A percentile compares a stretch with the other conserved stretches of the same genome.
Evolutionary conservation across 2,113 vertebrate genomes (phyloP).

Genomic region (Semnornis frantzii): DNA sequence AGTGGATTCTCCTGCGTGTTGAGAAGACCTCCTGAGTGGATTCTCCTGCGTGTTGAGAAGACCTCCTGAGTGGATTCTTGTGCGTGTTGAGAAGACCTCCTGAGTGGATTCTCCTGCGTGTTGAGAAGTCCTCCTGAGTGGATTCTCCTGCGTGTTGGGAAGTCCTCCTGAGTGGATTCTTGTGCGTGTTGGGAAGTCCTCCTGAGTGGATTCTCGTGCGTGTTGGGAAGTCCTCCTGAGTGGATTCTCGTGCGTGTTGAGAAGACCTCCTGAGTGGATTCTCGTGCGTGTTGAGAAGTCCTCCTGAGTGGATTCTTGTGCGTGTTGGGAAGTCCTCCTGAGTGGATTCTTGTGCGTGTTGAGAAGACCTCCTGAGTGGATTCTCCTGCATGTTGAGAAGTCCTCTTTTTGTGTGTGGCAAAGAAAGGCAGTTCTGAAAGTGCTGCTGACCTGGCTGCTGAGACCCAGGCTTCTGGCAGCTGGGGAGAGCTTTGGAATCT

Average conservation of each 20-base stretch:
- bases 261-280: neutral
- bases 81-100: neutral
- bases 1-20: neutral
- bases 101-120: too few relatives aligned
- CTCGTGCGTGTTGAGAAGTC: neutral
- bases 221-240: neutral
- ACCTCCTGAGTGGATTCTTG: neutral
- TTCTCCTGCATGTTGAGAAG: neutral
- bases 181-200: neutral
- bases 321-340: neutral
- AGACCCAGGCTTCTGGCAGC: neutral
- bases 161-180: neutral
- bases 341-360: neutral
- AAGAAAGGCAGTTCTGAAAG: neutral
- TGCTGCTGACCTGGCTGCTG: neutral
- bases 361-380: neutral
- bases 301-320: neutral
- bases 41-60: neutral
- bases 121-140: neutral
- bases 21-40: neutral
- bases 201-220: neutral
- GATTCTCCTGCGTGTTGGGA: neutral
- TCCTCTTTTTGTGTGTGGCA: neutral
- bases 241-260: neutral
- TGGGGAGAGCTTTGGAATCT: neutral